phyloP scores from a whole-genome alignment of 1,140 invertebrate species.

The Oppia nitens region DNA sequence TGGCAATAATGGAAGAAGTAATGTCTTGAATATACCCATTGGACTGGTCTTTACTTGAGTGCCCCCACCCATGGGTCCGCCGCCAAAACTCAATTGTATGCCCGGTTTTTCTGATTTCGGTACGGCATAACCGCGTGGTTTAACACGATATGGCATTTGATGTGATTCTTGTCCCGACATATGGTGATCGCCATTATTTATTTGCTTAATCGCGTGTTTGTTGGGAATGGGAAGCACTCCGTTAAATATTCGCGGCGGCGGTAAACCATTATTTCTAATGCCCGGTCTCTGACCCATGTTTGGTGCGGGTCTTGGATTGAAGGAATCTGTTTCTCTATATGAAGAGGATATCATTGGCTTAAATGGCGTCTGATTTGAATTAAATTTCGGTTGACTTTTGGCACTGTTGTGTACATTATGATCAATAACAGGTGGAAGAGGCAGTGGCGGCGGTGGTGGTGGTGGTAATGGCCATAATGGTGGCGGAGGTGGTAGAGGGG shows the following conservation, averaged over 20 bases:
- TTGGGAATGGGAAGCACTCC: background rate
- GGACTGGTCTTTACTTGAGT: constrained; percentile 18
- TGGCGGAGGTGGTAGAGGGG: background rate
- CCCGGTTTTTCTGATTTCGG: background rate
- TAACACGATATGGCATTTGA: background rate
- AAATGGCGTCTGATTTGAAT: background rate
- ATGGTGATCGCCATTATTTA: background rate
- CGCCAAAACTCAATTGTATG: constrained; percentile 13
- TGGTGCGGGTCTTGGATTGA: background rate
- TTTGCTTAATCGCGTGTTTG: background rate
- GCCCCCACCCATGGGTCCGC: constrained; percentile 17
- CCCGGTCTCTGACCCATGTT: background rate
- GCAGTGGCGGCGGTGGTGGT: background rate
- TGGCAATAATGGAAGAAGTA: constrained; percentile 22
- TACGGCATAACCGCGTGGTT: background rate
- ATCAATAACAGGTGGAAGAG: background rate
- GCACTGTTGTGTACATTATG: background rate
- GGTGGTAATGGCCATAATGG: background rate
- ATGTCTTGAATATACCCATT: constrained; percentile 20
- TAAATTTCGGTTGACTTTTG: background rate
- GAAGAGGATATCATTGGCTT: background rate
- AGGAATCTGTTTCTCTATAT: background rate
- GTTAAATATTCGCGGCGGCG: background rate
- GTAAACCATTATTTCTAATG: background rate
- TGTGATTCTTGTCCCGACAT: constrained; percentile 8